Evolutionary conservation across 2,113 vertebrate species (phyloP).

Genomic region (Rhinolophus sinicus): DNA sequence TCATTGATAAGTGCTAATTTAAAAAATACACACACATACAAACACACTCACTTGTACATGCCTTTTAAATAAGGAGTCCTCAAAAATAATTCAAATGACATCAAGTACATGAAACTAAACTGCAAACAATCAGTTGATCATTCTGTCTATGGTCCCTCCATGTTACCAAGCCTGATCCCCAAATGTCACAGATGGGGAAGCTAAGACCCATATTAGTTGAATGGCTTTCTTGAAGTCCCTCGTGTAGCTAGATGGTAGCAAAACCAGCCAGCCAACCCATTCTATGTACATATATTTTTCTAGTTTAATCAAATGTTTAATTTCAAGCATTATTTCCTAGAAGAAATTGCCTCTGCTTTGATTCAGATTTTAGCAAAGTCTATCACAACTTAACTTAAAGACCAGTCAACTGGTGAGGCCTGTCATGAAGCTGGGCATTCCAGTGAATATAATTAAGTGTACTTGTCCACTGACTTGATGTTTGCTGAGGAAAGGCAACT

Average conservation of each 20-base stretch:
- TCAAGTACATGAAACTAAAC: neutral
- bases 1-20: neutral
- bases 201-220: neutral
- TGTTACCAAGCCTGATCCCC: neutral
- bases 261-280: neutral
- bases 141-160: neutral
- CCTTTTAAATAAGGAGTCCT: neutral
- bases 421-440: neutral
- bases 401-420: neutral
- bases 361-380: neutral
- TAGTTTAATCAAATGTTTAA: neutral
- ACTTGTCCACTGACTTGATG: neutral
- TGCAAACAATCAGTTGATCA: neutral
- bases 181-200: neutral
- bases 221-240: neutral
- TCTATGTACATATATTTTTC: neutral
- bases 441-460: neutral
- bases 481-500: neutral
- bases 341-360: neutral
- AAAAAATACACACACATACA: neutral
- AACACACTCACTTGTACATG: neutral
- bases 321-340: constrained; percentile 30
- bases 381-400: neutral
- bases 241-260: neutral
- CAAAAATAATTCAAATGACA: neutral